Conservation (phyloP, 2,113 vertebrate species). For the Todiramphus saurophagus region DNA sequence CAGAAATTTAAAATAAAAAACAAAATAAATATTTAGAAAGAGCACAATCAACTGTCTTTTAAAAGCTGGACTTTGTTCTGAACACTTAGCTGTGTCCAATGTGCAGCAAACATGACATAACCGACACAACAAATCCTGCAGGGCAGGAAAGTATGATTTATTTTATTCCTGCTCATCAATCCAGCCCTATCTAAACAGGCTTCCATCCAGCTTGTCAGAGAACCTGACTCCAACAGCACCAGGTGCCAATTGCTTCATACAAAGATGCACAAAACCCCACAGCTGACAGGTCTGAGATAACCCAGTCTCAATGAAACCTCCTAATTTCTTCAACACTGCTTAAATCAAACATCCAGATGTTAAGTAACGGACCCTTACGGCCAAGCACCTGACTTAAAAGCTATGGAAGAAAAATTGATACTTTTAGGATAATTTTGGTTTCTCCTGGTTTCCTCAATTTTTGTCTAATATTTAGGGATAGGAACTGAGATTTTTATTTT, state of each 20-base stretch:
- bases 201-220: background rate
- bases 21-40: background rate
- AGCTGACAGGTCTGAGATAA: background rate
- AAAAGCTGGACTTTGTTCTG: background rate
- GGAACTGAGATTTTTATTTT: background rate
- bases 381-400: background rate
- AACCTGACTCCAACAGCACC: background rate
- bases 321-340: background rate
- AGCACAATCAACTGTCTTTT: background rate
- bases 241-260: background rate
- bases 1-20: background rate
- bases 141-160: background rate
- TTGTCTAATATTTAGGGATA: background rate
- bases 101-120: background rate
- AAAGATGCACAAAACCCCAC: background rate
- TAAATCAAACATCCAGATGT: background rate
- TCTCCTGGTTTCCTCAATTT: background rate
- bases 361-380: background rate
- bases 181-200: background rate
- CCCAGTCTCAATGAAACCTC: background rate
- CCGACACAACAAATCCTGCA: background rate
- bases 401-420: background rate
- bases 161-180: background rate
- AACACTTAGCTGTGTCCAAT: background rate
- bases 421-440: background rate